Evolutionary conservation across 2,113 vertebrate genomes (phyloP).

Genomic region (Diadophis punctatus): DNA sequence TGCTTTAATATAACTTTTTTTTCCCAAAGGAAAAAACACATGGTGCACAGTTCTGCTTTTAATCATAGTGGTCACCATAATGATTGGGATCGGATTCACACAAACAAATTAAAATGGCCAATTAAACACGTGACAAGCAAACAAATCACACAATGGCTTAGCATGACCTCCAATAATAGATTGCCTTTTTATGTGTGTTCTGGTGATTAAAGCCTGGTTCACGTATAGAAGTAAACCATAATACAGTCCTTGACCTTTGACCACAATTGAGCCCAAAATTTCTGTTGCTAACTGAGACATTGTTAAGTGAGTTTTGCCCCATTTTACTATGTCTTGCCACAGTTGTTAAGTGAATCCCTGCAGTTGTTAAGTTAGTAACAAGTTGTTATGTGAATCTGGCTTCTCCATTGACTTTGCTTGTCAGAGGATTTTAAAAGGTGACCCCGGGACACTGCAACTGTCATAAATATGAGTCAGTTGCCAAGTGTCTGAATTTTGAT

Average conservation of each 20-base stretch:
- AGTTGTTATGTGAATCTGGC: not conserved
- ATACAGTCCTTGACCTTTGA: not conserved
- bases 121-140: not conserved
- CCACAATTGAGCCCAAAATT: not conserved
- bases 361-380: not conserved
- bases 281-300: not conserved
- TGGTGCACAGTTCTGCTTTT: not conserved
- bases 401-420: not conserved
- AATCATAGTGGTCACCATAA: not conserved
- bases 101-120: not conserved
- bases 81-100: not conserved
- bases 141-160: not conserved
- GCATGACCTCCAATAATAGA: not conserved
- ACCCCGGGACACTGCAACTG: not conserved
- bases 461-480: not conserved
- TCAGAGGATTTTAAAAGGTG: not conserved
- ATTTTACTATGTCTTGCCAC: not conserved
- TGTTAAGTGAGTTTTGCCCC: not conserved
- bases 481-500: not conserved
- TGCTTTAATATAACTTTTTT: not conserved
- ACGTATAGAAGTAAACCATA: not conserved
- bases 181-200: not conserved
- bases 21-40: not conserved
- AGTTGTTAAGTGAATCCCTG: not conserved
- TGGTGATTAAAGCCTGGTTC: not conserved